Percentiles rank a stretch among this genome's conserved stretches.
Evolutionary conservation across 2,888 invertebrate species (phyloP).

Genomic region (Caenorhabditis wallacei): DNA sequence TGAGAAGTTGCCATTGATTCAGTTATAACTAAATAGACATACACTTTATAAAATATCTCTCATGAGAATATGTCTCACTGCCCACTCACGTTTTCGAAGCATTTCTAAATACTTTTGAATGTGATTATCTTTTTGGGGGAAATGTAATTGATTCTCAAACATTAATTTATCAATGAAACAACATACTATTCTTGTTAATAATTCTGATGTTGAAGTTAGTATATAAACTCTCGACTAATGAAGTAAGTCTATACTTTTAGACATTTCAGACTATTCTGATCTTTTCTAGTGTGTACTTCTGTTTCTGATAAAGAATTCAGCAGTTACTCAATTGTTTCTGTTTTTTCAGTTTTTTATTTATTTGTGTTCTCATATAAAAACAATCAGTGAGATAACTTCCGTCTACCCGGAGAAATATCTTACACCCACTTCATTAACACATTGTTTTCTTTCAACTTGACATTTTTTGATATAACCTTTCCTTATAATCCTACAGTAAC

Average conservation of each 20-base stretch:
- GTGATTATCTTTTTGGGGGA: slow-evolving; percentile 5
- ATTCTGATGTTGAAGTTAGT: neutral
- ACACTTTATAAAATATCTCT: neutral
- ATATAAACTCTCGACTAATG: neutral
- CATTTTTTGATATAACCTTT: neutral
- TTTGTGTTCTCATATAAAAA: no score
- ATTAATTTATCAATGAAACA: slow-evolving; percentile 26
- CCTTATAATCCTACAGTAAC: slow-evolving; percentile 54
- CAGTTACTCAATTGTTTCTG: no score
- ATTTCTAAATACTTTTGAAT: slow-evolving; percentile 11
- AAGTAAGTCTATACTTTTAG: neutral
- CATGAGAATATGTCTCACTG: neutral
- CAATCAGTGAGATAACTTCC: no score
- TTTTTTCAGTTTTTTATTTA: no score
- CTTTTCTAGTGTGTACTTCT: no score
- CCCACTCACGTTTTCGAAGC: slow-evolving; percentile 9
- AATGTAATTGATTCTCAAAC: slow-evolving; percentile 11
- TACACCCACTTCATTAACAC: slow-evolving; percentile 43
- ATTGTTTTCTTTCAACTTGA: slow-evolving; percentile 29
- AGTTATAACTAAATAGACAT: slow-evolving; percentile 22
- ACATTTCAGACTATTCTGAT: neutral
- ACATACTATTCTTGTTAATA: slow-evolving; percentile 4
- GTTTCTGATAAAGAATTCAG: no score
- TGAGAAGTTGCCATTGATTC: slow-evolving; percentile 22
- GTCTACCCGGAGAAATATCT: no score